Evolutionary conservation across 2,113 vertebrate genomes (phyloP), one percentile per base, ranked within the genome.

Genomic region (Malaclemys terrapin): DNA sequence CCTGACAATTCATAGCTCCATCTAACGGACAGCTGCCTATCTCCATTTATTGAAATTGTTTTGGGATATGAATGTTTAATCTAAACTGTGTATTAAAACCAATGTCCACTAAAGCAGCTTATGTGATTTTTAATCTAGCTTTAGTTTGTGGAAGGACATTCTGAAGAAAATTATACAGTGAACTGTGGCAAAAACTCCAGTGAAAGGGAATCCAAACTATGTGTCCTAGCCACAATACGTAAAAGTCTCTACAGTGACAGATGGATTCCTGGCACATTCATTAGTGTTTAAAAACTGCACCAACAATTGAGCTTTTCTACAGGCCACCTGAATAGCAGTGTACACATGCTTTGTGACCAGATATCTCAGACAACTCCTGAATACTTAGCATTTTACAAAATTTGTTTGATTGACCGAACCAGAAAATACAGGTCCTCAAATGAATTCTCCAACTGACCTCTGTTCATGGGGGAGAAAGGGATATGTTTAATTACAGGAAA

Each of bases 51-150:
- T 93, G 25, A 89, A 96, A 97, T 97, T 95, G 86, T 91, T 94
- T 94, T 94, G 82, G 85, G 84, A 89, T 69, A 82, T 27, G 31
- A 97, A 89, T 85, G 80, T 88, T 95, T 94, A 76, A n/a, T 87
- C 78, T 91, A 80, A 38, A 82, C 82, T 94, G 80, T 84, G 50
- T 80, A 93, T 92, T 97, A 94, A 95, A 97, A 93, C 89, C 97
- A 97, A 96, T 94, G 90, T 91, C 89, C 94, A 86, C 81, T 87
- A 96, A 97, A 97, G 96, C 92, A 93, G 95, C 93, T 97, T 96
- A 96, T 56, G 93, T 56, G 95, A 91, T 54, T 96, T 96, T 96
- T 95, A 97, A 98, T 97, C 94, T 95, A 92, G 93, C 69, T 96
- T 97, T 82, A 65, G 89, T 97, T 93, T 93, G 87, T 81, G 47